Percentiles rank a stretch among this genome's conserved stretches.
Conservation (phyloP, 2,888 invertebrate species). For the Drosophila birchii region DNA sequence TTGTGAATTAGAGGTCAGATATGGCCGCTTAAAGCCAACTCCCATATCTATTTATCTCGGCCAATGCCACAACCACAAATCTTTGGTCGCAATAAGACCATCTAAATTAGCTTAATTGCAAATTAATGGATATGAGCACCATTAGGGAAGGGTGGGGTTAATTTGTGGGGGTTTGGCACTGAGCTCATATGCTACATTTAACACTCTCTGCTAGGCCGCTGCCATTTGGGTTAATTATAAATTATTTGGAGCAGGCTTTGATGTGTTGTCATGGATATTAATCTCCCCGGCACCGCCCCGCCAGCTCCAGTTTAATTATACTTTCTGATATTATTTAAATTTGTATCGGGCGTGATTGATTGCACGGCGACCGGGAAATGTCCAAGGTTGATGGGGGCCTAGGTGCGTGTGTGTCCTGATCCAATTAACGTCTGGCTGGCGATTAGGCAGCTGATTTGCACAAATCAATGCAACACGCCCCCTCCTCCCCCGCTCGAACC, state of each 20-base stretch:
- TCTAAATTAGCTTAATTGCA: slow-evolving; percentile 38
- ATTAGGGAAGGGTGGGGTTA: not conserved
- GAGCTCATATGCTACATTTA: slow-evolving; percentile 17
- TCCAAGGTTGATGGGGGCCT: slow-evolving; percentile 4
- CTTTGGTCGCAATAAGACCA: slow-evolving; percentile 13
- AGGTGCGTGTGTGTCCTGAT: slow-evolving; percentile 44
- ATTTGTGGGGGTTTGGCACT: not conserved
- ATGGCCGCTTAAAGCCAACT: not conserved
- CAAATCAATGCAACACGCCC: slow-evolving; percentile 62
- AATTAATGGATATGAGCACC: slow-evolving; percentile 42
- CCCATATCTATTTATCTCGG: not conserved
- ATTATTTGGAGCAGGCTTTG: slow-evolving; percentile 32
- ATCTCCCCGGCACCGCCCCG: not conserved
- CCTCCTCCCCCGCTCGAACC: not conserved
- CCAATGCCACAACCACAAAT: slow-evolving; percentile 9
- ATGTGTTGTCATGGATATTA: slow-evolving; percentile 45
- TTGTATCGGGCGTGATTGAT: slow-evolving; percentile 13
- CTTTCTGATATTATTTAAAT: slow-evolving; percentile 16
- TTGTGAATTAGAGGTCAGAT: no score
- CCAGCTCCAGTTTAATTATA: slow-evolving; percentile 29
- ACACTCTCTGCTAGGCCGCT: slow-evolving; percentile 5
- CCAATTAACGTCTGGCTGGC: slow-evolving; percentile 69
- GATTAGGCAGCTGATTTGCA: slow-evolving; percentile 66
- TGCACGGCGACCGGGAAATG: slow-evolving; percentile 1
- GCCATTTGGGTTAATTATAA: slow-evolving; percentile 43